phyloP scores from a whole-genome alignment of 2,113 vertebrate species.

The Pseudorhombus dupliciocellatus region DNA sequence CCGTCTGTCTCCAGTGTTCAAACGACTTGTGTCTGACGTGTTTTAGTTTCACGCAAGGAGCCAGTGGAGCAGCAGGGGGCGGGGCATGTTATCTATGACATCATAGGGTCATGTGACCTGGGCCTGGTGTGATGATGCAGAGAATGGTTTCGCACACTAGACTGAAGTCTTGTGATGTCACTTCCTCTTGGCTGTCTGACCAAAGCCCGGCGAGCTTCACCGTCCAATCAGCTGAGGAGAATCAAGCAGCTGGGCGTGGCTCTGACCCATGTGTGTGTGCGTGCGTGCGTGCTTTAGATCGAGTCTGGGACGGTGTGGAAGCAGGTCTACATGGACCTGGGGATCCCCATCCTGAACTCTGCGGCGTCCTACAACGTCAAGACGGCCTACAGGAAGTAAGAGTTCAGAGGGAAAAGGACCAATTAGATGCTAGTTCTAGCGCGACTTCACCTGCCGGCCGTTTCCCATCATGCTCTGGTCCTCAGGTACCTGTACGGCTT shows the following conservation, averaged over 20 bases:
- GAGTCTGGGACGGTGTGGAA: constrained; percentile 98
- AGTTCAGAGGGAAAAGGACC: too few species aligned
- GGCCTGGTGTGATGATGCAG: background rate
- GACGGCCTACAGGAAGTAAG: constrained; percentile 99
- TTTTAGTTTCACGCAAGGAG: too few species aligned
- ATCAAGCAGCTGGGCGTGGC: background rate
- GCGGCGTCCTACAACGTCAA: constrained; percentile 99
- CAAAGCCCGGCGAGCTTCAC: background rate
- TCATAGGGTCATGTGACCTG: background rate
- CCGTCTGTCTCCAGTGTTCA: too few species aligned
- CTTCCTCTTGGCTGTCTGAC: constrained; percentile 36
- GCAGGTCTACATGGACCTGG: constrained; percentile 99
- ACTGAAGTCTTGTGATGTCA: constrained; percentile 37
- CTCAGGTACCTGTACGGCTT: constrained; percentile 96
- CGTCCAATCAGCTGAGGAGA: background rate
- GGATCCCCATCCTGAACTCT: constrained; percentile 98
- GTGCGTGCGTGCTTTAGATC: constrained; percentile 81
- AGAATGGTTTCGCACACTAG: background rate
- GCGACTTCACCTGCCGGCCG: background rate
- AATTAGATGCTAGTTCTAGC: too few species aligned
- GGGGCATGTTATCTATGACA: too few species aligned
- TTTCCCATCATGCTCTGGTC: constrained; percentile 3
- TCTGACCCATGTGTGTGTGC: background rate
- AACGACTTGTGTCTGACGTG: too few species aligned
- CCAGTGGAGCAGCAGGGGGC: too few species aligned